phyloP scores from a whole-genome alignment of 2,888 invertebrate genomes.

The Drosophila siamana region DNA sequence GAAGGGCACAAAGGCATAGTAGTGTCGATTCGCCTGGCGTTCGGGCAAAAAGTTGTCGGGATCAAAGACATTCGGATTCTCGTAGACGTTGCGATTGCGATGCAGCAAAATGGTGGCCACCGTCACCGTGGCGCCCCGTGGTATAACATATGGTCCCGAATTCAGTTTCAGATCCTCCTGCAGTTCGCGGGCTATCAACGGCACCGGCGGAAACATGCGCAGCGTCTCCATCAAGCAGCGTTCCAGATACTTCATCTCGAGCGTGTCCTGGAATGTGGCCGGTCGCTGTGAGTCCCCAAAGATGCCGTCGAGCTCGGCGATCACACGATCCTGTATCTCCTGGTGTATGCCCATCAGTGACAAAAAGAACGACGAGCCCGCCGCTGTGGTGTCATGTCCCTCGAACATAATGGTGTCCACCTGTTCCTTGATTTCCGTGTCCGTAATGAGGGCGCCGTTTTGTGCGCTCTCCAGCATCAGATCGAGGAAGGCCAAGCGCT shows the following conservation, averaged over 20 bases:
- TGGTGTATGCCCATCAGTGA: constrained; percentile 91
- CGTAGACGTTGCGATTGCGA: constrained; percentile 90
- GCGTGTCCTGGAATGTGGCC: constrained; percentile 92
- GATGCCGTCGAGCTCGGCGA: constrained; percentile 90
- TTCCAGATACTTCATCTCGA: constrained; percentile 95
- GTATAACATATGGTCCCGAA: constrained; percentile 89
- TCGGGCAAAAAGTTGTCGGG: constrained; percentile 95
- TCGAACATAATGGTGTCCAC: constrained; percentile 95
- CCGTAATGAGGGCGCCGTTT: constrained; percentile 89
- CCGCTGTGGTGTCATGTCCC: constrained; percentile 93
- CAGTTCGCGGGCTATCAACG: constrained; percentile 90
- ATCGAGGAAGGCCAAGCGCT: constrained; percentile 94
- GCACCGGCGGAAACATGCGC: constrained; percentile 92
- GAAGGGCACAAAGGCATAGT: constrained; percentile 93
- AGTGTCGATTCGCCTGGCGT: constrained; percentile 91
- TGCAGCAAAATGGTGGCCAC: constrained; percentile 90
- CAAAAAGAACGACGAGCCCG: constrained; percentile 93
- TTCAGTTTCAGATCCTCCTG: constrained; percentile 91
- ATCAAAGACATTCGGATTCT: constrained; percentile 91
- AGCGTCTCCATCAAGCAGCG: constrained; percentile 93
- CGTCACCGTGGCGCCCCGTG: constrained; percentile 88
- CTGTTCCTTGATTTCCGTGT: constrained; percentile 93
- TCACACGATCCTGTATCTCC: constrained; percentile 90
- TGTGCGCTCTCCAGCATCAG: constrained; percentile 92
- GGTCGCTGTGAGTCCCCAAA: constrained; percentile 92